A percentile compares a stretch with the other conserved stretches of the same genome.
These are phyloP conservation scores for Dysmachus trigonus DNA, from an alignment of 2,888 invertebrate species.

Conservation along the genomic window DNA sequence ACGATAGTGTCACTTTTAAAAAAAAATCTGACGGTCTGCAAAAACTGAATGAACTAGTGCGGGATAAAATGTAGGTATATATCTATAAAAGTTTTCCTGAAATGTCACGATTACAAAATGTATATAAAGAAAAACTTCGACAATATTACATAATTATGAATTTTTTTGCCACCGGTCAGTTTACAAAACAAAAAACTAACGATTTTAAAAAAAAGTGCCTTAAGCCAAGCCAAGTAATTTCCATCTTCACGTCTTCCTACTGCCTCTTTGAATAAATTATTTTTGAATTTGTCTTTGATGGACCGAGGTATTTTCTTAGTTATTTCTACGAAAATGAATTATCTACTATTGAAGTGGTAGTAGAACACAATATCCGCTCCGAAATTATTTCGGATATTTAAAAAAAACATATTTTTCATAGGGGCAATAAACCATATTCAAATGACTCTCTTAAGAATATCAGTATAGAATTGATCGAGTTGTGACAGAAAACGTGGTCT, in stretches of 20 bases:
- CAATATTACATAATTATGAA: background rate
- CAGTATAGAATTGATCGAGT: background rate
- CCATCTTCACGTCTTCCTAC: background rate
- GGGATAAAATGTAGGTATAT: background rate
- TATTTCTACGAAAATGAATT: background rate
- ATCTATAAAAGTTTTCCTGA: background rate
- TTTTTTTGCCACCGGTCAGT: background rate
- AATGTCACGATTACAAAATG: background rate
- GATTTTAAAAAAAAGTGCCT: background rate
- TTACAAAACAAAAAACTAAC: background rate
- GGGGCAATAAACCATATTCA: background rate
- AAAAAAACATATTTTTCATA: background rate
- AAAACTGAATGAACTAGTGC: background rate
- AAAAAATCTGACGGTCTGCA: background rate
- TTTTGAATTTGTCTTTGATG: background rate
- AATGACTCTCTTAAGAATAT: background rate
- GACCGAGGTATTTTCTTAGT: background rate
- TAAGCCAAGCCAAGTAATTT: background rate
- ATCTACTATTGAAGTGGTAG: background rate
- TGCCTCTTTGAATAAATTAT: background rate
- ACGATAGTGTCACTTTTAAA: background rate
- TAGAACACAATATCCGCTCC: background rate
- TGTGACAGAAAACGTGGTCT: background rate
- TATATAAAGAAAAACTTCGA: background rate
- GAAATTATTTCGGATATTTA: background rate